A percentile compares a stretch with the other conserved stretches of the same genome.
Evolutionary conservation across 2,888 invertebrate species (phyloP).

Genomic region (Bimastos eiseni): DNA sequence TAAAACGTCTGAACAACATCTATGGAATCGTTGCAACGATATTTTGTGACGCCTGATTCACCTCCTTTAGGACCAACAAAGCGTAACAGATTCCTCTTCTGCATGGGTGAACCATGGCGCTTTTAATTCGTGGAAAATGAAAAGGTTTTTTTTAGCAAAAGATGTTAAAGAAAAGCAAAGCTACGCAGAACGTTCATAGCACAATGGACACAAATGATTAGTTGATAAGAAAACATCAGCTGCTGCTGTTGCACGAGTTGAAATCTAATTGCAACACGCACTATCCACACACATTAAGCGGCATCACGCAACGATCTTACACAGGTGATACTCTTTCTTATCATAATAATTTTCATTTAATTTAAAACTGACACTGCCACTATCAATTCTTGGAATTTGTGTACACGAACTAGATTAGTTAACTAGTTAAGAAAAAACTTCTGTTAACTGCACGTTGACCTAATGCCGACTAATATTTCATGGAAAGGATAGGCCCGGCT

Average conservation of each 20-base stretch:
- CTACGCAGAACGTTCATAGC: no score
- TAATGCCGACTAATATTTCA: no score
- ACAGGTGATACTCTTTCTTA: no score
- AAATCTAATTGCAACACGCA: not conserved
- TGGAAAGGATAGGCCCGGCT: no score
- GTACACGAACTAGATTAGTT: no score
- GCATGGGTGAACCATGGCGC: not conserved
- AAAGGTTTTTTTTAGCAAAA: not conserved
- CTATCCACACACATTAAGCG: not conserved
- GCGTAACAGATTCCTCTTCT: not conserved
- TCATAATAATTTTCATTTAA: no score
- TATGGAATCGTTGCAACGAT: not conserved
- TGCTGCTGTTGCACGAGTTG: not conserved
- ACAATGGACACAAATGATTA: not conserved
- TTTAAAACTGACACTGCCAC: no score
- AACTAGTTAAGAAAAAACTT: no score
- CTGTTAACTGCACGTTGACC: no score
- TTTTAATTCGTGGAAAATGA: not conserved
- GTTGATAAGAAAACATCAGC: not conserved
- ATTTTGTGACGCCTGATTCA: not conserved
- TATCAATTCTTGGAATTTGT: no score
- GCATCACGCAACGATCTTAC: not conserved
- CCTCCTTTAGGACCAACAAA: not conserved
- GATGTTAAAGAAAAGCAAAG: not conserved
- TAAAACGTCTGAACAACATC: no score